Base-by-base conservation (phyloP, 2,888 invertebrate genomes). In the Tetragnatha montana region DNA sequence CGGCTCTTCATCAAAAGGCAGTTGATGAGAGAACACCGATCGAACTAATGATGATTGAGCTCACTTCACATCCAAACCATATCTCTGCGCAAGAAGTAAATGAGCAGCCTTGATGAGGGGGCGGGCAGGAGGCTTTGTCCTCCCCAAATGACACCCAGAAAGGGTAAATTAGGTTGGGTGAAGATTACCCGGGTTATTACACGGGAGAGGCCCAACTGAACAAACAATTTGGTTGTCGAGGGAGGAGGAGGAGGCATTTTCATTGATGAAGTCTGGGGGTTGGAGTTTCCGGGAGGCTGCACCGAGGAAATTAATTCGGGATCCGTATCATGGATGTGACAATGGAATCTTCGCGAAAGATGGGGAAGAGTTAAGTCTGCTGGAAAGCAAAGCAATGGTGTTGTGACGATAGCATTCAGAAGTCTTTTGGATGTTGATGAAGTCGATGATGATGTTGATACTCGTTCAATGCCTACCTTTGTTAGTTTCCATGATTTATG, bases 1-100 rank as follows among this genome's bases (percentile, higher is more conserved):
- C 82, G 60, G 70, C 50, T 71, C 70, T 79, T 50, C 70, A 76
- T 76, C 70, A 85, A 74, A 70, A 73, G 50, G 78, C 73, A 21
- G 8, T 10, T 47, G 19, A 35, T 80, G 80, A 86, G 79, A 74
- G 76, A 35, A 47, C 83, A 47, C 83, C 68, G 51, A 47, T 83
- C 75, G 86, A 71, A 74, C 86, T 80, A 86, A 86, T 80, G 86
- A 86, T 86, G 86, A 86, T 86, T 71, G 86, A 86, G 68, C 21
- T 85, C 71, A 22, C 60, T 60, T 60, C 49, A n/a, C 22, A 22
- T 21, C 21, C 76, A 49, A 35, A 35, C 35, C 35, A 35, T 35
- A 35, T 35, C 35, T 35, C 35, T 35, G 35, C 35, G 35, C 35
- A 35, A 35, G 35, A 35, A 35, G 35, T 35, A 35, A 35, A 35